Conservation (phyloP, 2,888 invertebrate genomes). For the Hetaerina titia region DNA sequence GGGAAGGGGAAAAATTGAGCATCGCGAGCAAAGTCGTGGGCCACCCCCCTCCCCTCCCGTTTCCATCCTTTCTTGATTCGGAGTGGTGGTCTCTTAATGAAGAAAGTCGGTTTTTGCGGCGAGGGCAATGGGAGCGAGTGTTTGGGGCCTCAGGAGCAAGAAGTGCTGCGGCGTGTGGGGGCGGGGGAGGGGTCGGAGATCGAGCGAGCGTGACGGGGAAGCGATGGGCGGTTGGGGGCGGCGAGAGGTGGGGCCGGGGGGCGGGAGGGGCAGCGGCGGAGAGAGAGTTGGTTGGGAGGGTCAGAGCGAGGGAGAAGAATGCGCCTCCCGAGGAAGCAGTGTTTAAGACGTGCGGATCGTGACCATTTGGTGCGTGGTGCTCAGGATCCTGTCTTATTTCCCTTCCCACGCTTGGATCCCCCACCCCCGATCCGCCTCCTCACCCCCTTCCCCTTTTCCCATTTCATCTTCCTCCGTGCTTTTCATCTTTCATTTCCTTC, state of each 20-base stretch:
- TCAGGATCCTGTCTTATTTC: slow-evolving; percentile 21
- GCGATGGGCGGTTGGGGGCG: neutral
- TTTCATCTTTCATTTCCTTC: neutral
- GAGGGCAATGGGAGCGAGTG: neutral
- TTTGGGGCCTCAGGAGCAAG: neutral
- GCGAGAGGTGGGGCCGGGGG: neutral
- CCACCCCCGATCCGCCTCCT: neutral
- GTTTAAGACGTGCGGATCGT: slow-evolving; percentile 59
- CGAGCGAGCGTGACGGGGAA: neutral
- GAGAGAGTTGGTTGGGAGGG: neutral
- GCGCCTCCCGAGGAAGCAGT: slow-evolving; percentile 60
- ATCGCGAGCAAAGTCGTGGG: slow-evolving; percentile 48
- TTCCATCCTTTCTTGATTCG: neutral
- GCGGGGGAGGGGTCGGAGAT: neutral
- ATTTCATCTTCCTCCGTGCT: neutral
- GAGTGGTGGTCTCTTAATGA: slow-evolving; percentile 51
- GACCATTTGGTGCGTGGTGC: slow-evolving; percentile 59
- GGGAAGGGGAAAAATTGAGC: neutral
- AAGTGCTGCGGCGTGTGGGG: neutral
- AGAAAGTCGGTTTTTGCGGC: slow-evolving; percentile 65
- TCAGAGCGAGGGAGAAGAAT: neutral
- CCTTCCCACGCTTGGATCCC: neutral
- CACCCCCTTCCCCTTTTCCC: neutral
- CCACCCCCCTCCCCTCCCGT: neutral
- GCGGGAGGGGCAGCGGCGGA: too few relatives aligned